Evolutionary conservation across 2,797 vertebrate genomes (phyloP).

Genomic region (Lepilemur ruficaudatus): DNA sequence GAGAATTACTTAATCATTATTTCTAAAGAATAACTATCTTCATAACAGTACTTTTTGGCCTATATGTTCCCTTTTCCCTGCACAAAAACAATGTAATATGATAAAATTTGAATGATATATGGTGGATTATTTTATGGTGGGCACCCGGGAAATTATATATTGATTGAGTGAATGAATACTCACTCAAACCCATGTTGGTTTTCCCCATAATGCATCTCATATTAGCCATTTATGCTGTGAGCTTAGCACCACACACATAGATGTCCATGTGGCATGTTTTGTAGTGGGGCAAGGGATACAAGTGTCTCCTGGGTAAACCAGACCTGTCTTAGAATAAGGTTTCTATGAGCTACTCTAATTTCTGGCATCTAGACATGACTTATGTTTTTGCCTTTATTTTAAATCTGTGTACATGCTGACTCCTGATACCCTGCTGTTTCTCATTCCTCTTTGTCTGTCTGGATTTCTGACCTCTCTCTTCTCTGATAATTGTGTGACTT

Average conservation of each 20-base stretch:
- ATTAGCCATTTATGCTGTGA: not conserved
- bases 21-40: not conserved
- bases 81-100: not conserved
- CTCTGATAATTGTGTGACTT: not conserved
- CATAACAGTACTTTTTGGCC: not conserved
- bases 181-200: not conserved
- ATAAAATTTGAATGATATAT: constrained; percentile 4
- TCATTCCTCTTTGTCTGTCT: not conserved
- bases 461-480: not conserved
- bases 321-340: not conserved
- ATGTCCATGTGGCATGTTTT: not conserved
- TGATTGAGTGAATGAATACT: not conserved
- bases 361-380: not conserved
- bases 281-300: too few species aligned
- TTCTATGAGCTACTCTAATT: not conserved
- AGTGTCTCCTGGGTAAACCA: not conserved
- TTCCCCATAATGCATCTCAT: not conserved
- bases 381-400: not conserved
- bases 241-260: not conserved
- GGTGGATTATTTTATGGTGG: not conserved
- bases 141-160: not conserved
- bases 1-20: not conserved
- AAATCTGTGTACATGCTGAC: not conserved
- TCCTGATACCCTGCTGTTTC: not conserved
- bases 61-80: not conserved